Evolutionary conservation across 2,888 invertebrate species (phyloP), one percentile per base, ranked within the genome.

Genomic region (Pomacea canaliculata): DNA sequence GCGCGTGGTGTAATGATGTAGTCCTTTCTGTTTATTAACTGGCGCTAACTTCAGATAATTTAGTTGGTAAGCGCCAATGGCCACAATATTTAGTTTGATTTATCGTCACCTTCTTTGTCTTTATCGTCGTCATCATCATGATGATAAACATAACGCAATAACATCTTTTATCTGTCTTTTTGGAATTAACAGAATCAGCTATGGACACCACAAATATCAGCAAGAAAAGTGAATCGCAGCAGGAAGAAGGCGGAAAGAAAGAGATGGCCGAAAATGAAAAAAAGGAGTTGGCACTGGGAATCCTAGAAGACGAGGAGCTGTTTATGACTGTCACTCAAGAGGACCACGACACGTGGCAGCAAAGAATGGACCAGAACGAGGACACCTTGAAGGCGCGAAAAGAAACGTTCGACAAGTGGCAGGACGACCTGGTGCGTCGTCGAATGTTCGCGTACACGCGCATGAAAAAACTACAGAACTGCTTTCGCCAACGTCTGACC

Each of bases 361-460:
- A 66, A 16, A 72, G 48, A 51, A 69, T 76, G 67, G 62, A 73
- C 12, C 12, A 67, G 37, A 73, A 37, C 56, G 67, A 73, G 67
- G 59, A 16, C 27, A 65, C 1, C 10, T 56, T 70, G n/a, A 67
- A 13, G 16, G 51, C 56, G 10, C 46, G 46, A 0, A 49, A 48
- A n/a, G 71, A 66, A 23, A 23, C 73, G 8, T 77, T 72, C 77
- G 7, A 59, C 13, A 48, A 63, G 16, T 77, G 77, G 77, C 27
- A 56, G 0, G 77, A 77, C 37, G 59, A 49, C 27, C 12, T 77
- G 37, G 70, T 70, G 7, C 19, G 77, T 12, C 77, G 77, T 13
- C 65, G 77, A 4, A 70, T 77, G 73, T 77, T 77, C 62, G 77
- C 73, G 0, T 56, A 70, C 67, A 63, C 69, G 23, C 77, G 77